These are phyloP conservation scores for Anoplophora glabripennis DNA, from an alignment of 1,140 invertebrate genomes.

Conservation along the genomic window DNA sequence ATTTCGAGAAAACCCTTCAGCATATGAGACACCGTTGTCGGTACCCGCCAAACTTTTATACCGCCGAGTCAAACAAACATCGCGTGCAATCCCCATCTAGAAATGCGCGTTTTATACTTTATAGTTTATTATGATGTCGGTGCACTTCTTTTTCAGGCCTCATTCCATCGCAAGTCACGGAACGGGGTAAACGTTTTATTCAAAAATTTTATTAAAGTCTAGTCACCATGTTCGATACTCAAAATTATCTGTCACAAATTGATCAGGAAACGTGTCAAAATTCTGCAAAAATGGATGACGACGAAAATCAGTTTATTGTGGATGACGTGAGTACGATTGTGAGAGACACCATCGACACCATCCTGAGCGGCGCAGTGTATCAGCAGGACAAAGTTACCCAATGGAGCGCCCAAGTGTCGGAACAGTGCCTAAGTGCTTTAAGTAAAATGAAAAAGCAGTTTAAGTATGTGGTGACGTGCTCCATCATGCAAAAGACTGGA, in stretches of 20 bases:
- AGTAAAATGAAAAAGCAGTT: conserved; percentile 96
- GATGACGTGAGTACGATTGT: conserved; percentile 94
- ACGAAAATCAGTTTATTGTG: conserved; percentile 44
- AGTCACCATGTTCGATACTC: conserved; percentile 13
- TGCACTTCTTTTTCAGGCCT: conserved; percentile 2
- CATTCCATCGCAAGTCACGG: too few species aligned
- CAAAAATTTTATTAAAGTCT: background rate
- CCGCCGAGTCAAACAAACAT: too few species aligned
- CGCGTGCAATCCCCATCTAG: background rate
- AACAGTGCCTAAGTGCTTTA: conserved; percentile 84
- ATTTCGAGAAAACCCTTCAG: too few species aligned
- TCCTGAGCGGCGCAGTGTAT: conserved; percentile 91
- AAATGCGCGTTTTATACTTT: background rate
- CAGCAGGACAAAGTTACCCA: conserved; percentile 95
- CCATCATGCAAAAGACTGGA: conserved; percentile 98
- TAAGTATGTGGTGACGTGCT: conserved; percentile 86
- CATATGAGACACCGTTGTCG: too few species aligned
- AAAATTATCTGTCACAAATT: conserved; percentile 27
- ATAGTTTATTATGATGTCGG: background rate
- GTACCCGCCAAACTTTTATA: too few species aligned
- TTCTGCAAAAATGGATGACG: conserved; percentile 38
- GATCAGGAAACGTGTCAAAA: conserved; percentile 22
- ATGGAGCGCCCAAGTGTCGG: conserved; percentile 94
- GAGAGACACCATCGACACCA: conserved; percentile 93
- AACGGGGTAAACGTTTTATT: too few species aligned